These are phyloP conservation scores for Perca flavescens DNA, from an alignment of 2,113 vertebrate species.

Conservation along the genomic window DNA sequence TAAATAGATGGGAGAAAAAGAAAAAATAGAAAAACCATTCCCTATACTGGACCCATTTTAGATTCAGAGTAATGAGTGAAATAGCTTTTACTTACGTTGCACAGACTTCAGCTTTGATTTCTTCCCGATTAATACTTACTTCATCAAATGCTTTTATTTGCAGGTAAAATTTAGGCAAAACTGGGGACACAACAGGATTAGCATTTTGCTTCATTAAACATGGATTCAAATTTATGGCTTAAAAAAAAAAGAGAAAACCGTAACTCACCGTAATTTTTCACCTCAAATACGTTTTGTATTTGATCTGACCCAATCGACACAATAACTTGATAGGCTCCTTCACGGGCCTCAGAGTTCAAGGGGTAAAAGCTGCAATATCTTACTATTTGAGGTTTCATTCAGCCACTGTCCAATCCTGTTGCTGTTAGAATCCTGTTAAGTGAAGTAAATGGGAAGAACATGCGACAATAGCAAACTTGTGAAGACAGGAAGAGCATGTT, in stretches of 20 bases:
- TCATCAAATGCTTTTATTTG: constrained; percentile 38
- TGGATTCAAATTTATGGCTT: neutral
- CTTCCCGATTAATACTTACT: constrained; percentile 49
- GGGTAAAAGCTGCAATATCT: constrained; percentile 75
- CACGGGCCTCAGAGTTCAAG: constrained; percentile 76
- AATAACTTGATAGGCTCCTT: constrained; percentile 65
- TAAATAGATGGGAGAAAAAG: constrained; percentile 27
- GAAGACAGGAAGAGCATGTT: neutral
- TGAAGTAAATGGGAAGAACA: neutral
- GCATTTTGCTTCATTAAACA: constrained; percentile 2
- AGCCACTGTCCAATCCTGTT: constrained; percentile 82
- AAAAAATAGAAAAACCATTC: neutral
- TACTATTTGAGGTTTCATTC: constrained; percentile 53
- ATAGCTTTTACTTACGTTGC: constrained; percentile 69
- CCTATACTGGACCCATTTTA: neutral
- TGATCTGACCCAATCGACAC: constrained; percentile 4
- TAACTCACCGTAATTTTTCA: constrained; percentile 80
- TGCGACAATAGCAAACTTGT: neutral
- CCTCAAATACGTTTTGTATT: constrained; percentile 66
- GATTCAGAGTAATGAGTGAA: neutral
- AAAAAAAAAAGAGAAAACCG: no score
- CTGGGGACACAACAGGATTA: constrained; percentile 43
- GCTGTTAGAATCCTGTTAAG: constrained; percentile 58
- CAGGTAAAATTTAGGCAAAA: constrained; percentile 80
- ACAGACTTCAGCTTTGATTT: constrained; percentile 65